Conservation (phyloP, 2,888 invertebrate species). For the Buathra laborator region DNA sequence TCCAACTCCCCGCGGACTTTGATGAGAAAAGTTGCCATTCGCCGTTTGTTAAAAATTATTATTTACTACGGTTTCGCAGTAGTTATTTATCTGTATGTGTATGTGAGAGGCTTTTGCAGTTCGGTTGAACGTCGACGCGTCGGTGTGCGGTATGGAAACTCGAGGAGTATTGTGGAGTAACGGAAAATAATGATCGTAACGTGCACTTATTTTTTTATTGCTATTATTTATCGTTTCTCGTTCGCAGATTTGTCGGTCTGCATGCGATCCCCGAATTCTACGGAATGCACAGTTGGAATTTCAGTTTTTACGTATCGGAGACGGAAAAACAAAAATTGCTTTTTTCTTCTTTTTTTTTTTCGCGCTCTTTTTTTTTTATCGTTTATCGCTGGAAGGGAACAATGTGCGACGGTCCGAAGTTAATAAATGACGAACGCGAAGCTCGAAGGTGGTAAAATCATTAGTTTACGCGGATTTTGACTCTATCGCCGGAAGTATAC, state of each 20-base stretch:
- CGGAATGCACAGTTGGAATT: neutral
- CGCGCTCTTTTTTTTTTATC: neutral
- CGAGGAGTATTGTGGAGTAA: neutral
- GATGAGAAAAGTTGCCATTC: slow-evolving; percentile 56
- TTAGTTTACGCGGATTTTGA: slow-evolving; percentile 14
- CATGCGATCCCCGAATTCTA: neutral
- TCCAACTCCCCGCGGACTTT: slow-evolving; percentile 26
- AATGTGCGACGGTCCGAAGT: neutral
- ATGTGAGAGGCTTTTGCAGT: neutral
- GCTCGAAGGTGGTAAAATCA: slow-evolving; percentile 17
- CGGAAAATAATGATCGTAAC: slow-evolving; percentile 12
- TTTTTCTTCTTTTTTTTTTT: neutral
- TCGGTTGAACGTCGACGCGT: neutral
- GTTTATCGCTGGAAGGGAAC: neutral
- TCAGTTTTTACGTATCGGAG: neutral
- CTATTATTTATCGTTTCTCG: neutral
- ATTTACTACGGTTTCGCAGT: slow-evolving; percentile 14
- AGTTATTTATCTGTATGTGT: slow-evolving; percentile 4
- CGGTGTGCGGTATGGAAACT: neutral
- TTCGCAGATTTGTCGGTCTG: neutral
- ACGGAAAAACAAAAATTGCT: neutral
- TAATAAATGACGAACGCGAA: slow-evolving; percentile 13
- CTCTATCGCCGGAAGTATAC: neutral
- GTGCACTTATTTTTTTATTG: neutral
- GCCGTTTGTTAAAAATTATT: slow-evolving; percentile 37